Evolutionary conservation across 2,797 vertebrate genomes (phyloP).

Genomic region (Huso huso): DNA sequence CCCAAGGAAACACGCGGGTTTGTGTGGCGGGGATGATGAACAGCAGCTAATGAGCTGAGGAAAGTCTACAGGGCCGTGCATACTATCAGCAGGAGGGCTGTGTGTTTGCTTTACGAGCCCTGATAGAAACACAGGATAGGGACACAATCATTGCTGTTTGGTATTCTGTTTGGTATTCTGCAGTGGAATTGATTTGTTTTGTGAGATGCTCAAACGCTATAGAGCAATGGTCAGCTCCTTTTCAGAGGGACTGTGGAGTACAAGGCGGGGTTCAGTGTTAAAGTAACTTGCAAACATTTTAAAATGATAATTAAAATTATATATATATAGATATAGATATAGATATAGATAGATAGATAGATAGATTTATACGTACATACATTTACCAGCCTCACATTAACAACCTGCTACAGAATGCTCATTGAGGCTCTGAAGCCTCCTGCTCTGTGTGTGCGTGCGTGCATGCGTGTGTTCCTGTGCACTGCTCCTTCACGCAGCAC

Average conservation of each 20-base stretch:
- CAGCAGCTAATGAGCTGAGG: background rate
- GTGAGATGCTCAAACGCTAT: conserved; percentile 37
- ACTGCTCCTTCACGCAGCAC: no score
- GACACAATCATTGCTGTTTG: conserved; percentile 43
- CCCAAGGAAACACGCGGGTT: background rate
- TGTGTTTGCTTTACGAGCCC: background rate
- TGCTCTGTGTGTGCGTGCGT: background rate
- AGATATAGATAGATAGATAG: conserved; percentile 31
- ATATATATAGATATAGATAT: conserved; percentile 53
- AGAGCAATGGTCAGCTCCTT: conserved; percentile 27
- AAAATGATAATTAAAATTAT: background rate
- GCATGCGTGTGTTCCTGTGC: no score
- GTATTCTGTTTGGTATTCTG: conserved; percentile 41
- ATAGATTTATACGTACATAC: no score
- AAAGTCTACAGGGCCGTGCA: background rate
- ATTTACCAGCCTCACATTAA: background rate
- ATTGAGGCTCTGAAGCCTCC: background rate
- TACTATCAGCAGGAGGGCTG: background rate
- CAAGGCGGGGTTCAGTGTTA: conserved; percentile 2
- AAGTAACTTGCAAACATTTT: background rate
- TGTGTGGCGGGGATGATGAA: background rate
- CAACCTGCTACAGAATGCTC: conserved; percentile 14
- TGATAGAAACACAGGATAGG: conserved; percentile 35
- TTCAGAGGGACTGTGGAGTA: conserved; percentile 19
- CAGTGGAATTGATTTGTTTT: conserved; percentile 53